Evolutionary conservation across 2,797 vertebrate genomes (phyloP), one percentile per base, ranked within the genome.

Genomic region (Delichon dasypus): DNA sequence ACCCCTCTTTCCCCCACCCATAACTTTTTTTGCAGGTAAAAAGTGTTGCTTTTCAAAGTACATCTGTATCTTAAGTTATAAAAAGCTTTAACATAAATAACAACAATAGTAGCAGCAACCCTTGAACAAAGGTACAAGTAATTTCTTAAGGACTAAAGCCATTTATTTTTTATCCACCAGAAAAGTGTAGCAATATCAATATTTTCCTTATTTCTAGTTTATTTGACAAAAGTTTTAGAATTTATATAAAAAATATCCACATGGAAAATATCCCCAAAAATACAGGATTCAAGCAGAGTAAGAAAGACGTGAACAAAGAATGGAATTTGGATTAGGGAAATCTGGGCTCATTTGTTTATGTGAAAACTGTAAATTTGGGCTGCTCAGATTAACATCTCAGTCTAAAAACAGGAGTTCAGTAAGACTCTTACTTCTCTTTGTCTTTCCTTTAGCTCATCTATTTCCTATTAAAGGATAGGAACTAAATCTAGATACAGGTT

Each of bases 301-400:
- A 81, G 34, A 74, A 78, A 64, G 15, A 80, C 3, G 9, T 36
- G 20, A 62, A 47, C 27, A 32, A 60, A 29, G 8, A 10, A 29
- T 3, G 8, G 25, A 74, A 61, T 15, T 73, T 48, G 10, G 13
- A 85, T 42, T 73, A 86, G 40, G 7, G 13, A 84, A 78, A 67
- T 62, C 8, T n/a, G 14, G 11, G 34, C 21, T 70, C 22, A 44
- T 7, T 7, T 64, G 1, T 5, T 70, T 81, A 32, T 40, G 22
- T 78, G 45, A 67, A 92, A 64, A 32, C 8, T 47, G 7, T 55
- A 29, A 70, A 58, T 89, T 51, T 85, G 11, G 4, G 16, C 27
- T 51, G 3, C 2, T 60, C 30, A 16, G 0, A 0, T 58, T n/a
- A 76, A 3, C 13, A 34, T 53, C 29, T 88, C 26, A 36, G 9